phyloP scores from a whole-genome alignment of 1,140 invertebrate genomes.

The Leptopilina boulardi region DNA sequence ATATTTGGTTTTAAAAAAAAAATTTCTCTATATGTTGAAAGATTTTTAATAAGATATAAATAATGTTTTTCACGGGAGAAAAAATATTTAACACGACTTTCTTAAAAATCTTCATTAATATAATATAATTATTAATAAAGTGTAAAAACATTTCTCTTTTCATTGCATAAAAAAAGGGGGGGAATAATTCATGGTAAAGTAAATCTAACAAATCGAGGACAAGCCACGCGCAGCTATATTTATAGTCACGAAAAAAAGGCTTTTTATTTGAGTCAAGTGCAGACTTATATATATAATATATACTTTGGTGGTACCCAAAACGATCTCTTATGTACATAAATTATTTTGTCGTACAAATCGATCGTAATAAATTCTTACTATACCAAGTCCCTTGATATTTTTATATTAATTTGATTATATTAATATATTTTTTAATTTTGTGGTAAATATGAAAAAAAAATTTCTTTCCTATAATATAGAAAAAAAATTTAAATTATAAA shows the following conservation, averaged over 20 bases:
- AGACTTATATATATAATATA: neutral
- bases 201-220: neutral
- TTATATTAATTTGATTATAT: too few species aligned
- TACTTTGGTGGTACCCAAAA: too few species aligned
- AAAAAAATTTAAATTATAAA: too few species aligned
- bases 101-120: neutral
- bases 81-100: too few species aligned
- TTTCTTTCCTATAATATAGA: too few species aligned
- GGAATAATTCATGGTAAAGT: conserved; percentile 16
- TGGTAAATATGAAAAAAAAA: too few species aligned
- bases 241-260: conserved; percentile 1
- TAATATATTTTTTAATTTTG: too few species aligned
- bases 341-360: conserved; percentile 1
- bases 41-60: too few species aligned
- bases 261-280: conserved; percentile 15
- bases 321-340: neutral
- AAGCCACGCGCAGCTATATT: conserved; percentile 10
- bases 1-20: too few species aligned
- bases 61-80: neutral
- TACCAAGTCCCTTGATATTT: neutral
- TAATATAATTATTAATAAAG: neutral
- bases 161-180: neutral
- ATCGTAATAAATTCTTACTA: neutral
- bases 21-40: too few species aligned
- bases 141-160: neutral